These are phyloP conservation scores for Clusia tigrina DNA, from an alignment of 2,888 invertebrate species.

Conservation along the genomic window DNA sequence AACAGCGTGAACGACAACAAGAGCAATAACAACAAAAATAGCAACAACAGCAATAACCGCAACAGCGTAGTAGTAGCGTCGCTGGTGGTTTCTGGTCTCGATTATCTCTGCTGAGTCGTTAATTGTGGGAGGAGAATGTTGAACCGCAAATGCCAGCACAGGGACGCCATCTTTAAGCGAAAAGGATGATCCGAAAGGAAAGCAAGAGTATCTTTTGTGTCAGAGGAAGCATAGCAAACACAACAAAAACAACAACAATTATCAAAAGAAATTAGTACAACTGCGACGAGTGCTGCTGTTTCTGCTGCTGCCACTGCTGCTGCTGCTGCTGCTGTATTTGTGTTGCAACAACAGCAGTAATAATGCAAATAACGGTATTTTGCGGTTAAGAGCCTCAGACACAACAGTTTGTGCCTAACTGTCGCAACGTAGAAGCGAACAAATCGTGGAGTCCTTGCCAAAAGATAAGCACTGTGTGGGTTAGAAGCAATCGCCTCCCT, in stretches of 20 bases:
- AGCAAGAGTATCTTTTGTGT: slow-evolving; percentile 7
- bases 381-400: slow-evolving; percentile 37
- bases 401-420: slow-evolving; percentile 17
- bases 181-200: slow-evolving; percentile 25
- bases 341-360: slow-evolving; percentile 12
- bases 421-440: slow-evolving; percentile 20
- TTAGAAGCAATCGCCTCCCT: background rate
- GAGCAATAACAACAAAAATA: slow-evolving; percentile 31
- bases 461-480: slow-evolving; percentile 8
- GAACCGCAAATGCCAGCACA: slow-evolving; percentile 25
- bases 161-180: slow-evolving; percentile 36
- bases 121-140: slow-evolving; percentile 41
- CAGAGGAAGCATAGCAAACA: background rate
- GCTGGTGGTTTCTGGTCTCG: slow-evolving; percentile 17
- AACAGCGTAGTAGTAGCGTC: slow-evolving; percentile 34
- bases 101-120: slow-evolving; percentile 27
- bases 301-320: slow-evolving; percentile 15
- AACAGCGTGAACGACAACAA: slow-evolving; percentile 4
- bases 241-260: slow-evolving; percentile 17
- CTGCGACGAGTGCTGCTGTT: slow-evolving; percentile 5
- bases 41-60: slow-evolving; percentile 38
- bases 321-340: slow-evolving; percentile 12
- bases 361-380: slow-evolving; percentile 36
- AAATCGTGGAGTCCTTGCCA: slow-evolving; percentile 14
- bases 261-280: slow-evolving; percentile 10